Conservation (phyloP, 37 sponge, comb jelly and placozoan species). For the Aplysina aerophoba region DNA sequence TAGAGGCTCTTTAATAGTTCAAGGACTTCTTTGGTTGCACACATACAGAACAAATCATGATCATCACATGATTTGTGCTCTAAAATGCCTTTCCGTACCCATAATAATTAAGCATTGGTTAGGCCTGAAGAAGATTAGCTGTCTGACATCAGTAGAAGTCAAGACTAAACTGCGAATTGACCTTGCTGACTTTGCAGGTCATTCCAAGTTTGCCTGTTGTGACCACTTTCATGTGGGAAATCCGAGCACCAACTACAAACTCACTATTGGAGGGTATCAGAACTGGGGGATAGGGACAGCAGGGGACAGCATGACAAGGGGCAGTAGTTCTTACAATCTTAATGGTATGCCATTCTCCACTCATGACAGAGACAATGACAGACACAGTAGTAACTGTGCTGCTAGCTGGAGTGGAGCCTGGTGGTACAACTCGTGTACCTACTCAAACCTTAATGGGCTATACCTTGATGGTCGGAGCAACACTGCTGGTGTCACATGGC, state of each 20-base stretch:
- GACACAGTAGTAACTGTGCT: constrained; percentile 11
- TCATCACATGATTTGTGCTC: too few species aligned
- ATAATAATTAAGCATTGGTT: constrained; percentile 16
- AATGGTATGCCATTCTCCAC: constrained; percentile 28
- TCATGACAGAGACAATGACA: constrained; percentile 33
- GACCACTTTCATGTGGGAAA: constrained; percentile 17
- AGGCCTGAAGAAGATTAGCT: constrained; percentile 22
- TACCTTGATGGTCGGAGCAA: not conserved
- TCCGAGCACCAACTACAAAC: constrained; percentile 5
- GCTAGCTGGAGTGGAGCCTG: not conserved
- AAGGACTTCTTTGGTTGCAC: too few species aligned
- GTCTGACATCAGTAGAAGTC: not conserved
- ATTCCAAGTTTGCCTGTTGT: constrained; percentile 15
- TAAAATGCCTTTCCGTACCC: not conserved
- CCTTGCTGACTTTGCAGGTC: constrained; percentile 1
- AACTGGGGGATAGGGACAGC: not conserved
- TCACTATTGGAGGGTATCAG: constrained; percentile 11
- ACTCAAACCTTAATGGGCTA: not conserved
- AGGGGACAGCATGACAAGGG: not conserved
- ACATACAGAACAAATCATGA: too few species aligned
- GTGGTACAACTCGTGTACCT: constrained; percentile 22
- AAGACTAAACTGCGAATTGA: constrained; percentile 29
- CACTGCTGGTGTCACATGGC: not conserved
- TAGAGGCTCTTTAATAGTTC: too few species aligned
- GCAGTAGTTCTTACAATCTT: not conserved